phyloP scores from a whole-genome alignment of 2,113 vertebrate genomes.

The Leptosomus discolor region DNA sequence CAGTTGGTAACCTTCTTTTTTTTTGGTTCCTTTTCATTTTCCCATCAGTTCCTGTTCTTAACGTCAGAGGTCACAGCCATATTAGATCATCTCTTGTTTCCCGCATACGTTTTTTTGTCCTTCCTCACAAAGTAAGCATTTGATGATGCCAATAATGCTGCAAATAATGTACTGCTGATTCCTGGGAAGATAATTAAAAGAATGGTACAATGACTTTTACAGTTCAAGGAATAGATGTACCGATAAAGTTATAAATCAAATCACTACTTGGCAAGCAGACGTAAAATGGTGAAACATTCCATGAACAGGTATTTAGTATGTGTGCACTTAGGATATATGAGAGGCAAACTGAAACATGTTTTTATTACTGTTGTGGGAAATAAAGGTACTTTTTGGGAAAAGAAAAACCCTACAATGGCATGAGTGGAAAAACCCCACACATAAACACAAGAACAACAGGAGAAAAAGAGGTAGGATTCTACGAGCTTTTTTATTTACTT shows the following conservation, averaged over 20 bases:
- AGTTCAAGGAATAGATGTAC: neutral
- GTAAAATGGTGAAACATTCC: neutral
- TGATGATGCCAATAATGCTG: neutral
- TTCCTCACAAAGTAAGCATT: neutral
- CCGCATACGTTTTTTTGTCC: neutral
- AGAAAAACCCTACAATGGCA: rapidly evolving
- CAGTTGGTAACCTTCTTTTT: neutral
- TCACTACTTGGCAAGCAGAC: neutral
- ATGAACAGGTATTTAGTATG: neutral
- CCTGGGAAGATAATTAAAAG: slow-evolving; percentile 22
- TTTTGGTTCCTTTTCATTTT: neutral
- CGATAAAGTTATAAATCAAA: neutral
- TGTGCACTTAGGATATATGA: neutral
- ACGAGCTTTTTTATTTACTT: neutral
- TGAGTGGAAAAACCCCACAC: neutral
- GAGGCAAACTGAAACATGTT: neutral
- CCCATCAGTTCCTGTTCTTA: neutral
- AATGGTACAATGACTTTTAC: neutral
- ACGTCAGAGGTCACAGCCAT: neutral
- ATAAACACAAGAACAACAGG: neutral
- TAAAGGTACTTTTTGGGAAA: neutral
- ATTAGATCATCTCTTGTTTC: neutral
- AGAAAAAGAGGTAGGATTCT: neutral
- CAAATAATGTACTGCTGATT: neutral
- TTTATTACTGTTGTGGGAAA: neutral